Evolutionary conservation across 2,888 invertebrate species (phyloP).

Genomic region (Polyploca ridens): DNA sequence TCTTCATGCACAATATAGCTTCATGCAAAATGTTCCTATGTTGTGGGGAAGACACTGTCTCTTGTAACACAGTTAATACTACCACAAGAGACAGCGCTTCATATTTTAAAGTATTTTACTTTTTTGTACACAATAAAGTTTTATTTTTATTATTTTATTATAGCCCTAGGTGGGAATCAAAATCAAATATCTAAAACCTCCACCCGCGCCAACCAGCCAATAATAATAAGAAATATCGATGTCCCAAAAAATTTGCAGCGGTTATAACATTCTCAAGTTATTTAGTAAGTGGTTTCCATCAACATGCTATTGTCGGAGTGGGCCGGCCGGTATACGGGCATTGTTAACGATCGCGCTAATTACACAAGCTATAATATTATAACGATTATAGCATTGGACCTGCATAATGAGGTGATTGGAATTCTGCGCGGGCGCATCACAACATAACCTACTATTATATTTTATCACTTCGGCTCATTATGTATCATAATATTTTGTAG

Average conservation of each 20-base stretch:
- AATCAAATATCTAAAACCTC: too few species aligned
- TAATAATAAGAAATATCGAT: too few species aligned
- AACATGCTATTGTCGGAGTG: background rate
- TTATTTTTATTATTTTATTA: too few species aligned
- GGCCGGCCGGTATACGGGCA: background rate
- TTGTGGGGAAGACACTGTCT: too few species aligned
- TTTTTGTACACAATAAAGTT: too few species aligned
- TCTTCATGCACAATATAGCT: too few species aligned
- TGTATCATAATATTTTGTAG: background rate
- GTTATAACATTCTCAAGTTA: background rate
- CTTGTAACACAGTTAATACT: too few species aligned
- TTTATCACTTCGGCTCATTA: conserved; percentile 1
- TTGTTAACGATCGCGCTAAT: background rate
- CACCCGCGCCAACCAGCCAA: too few species aligned
- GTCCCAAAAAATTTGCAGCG: background rate
- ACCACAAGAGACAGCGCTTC: too few species aligned
- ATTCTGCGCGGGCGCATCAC: conserved; percentile 8
- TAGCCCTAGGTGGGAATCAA: too few species aligned
- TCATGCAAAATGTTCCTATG: too few species aligned
- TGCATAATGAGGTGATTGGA: conserved; percentile 6
- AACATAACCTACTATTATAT: background rate
- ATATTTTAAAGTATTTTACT: too few species aligned
- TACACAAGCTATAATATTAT: background rate
- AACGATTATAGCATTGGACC: background rate
- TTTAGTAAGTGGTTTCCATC: background rate